These are phyloP conservation scores for Melanotaenia parkinsoni DNA, from an alignment of 2,797 vertebrate genomes.

Conservation along the genomic window DNA sequence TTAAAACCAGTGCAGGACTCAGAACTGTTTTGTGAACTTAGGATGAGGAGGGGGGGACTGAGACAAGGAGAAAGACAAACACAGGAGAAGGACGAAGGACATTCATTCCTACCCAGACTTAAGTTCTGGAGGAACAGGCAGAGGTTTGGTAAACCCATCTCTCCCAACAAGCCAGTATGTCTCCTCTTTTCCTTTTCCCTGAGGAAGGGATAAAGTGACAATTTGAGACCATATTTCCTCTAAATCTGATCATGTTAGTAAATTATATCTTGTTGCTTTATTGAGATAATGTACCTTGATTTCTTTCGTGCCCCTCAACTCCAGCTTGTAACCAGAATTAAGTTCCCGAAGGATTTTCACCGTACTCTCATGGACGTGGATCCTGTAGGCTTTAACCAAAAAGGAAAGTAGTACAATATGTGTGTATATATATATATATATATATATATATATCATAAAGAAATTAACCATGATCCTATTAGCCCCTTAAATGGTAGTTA, in stretches of 20 bases:
- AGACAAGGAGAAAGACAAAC: neutral
- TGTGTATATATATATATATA: neutral
- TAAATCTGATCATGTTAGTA: neutral
- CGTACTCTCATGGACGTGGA: slow-evolving; percentile 90
- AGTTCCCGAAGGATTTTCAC: slow-evolving; percentile 84
- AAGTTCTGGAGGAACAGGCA: slow-evolving; percentile 86
- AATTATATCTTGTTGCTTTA: neutral
- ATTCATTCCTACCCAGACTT: slow-evolving; percentile 77
- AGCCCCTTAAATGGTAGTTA: no score
- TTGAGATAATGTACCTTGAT: slow-evolving; percentile 81
- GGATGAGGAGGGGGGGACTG: neutral
- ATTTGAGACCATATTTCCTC: neutral
- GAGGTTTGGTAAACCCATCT: slow-evolving; percentile 89
- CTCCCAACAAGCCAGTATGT: slow-evolving; percentile 92
- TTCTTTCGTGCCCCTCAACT: slow-evolving; percentile 86
- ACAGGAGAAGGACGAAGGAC: neutral
- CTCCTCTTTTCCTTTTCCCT: slow-evolving; percentile 90
- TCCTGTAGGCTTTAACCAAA: slow-evolving; percentile 85
- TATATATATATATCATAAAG: no score
- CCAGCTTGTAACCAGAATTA: slow-evolving; percentile 87
- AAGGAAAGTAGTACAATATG: neutral
- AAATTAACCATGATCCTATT: neutral
- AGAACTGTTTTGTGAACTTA: neutral
- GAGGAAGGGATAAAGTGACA: slow-evolving; percentile 5
- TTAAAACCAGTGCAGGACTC: slow-evolving; percentile 29